A percentile compares a stretch with the other conserved stretches of the same genome.
These are phyloP conservation scores for Sigmodon hispidus DNA, from an alignment of 2,113 vertebrate genomes.

Conservation along the genomic window DNA sequence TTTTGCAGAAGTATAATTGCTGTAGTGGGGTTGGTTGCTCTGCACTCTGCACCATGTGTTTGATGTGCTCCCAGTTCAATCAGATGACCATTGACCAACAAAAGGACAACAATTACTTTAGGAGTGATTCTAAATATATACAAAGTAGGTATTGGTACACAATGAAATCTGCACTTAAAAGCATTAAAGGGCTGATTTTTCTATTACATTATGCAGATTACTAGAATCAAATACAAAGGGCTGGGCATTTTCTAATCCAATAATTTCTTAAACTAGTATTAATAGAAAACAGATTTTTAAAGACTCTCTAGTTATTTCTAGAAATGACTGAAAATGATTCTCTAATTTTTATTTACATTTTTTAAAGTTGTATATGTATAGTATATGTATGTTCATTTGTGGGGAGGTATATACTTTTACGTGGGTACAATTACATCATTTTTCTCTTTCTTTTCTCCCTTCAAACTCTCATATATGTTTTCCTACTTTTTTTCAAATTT, in stretches of 20 bases:
- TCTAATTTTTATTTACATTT: background rate
- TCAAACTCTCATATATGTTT: background rate
- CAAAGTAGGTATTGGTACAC: background rate
- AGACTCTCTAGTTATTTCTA: background rate
- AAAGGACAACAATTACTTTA: background rate
- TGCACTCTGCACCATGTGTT: background rate
- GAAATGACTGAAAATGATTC: constrained; percentile 11
- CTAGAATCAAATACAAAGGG: background rate
- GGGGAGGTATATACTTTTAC: no score
- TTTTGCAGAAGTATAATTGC: background rate
- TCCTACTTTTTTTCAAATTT: background rate
- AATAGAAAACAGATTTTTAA: background rate
- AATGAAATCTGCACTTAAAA: background rate
- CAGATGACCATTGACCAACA: background rate
- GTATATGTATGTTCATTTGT: background rate
- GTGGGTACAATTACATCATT: background rate
- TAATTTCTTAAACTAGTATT: background rate
- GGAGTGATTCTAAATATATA: background rate
- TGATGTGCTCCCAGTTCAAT: background rate
- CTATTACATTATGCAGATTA: background rate
- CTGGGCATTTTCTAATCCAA: background rate
- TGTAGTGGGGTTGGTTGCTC: background rate
- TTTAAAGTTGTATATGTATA: background rate
- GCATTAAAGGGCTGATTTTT: background rate
- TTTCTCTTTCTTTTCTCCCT: background rate